Percentiles rank a stretch among this genome's conserved stretches.
These are phyloP conservation scores for Microctenopoma lineatum DNA, from an alignment of 2,797 vertebrate species.

Conservation along the genomic window DNA sequence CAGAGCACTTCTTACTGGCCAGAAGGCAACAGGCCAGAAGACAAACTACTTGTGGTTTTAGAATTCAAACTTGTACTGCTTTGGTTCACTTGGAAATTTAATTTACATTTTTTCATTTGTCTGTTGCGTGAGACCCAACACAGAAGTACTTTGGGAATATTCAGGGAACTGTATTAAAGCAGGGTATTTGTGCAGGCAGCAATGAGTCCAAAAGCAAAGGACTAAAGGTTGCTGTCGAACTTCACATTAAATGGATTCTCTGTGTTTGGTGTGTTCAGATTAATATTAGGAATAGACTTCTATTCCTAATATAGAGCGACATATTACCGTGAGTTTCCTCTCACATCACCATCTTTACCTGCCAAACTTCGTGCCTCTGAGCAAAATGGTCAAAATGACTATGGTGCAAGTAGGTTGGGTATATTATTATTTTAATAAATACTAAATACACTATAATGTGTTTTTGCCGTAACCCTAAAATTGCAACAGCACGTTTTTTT, in stretches of 20 bases:
- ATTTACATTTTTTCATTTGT: neutral
- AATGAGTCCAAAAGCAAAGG: too few relatives aligned
- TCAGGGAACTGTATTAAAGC: neutral
- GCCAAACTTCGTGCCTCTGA: neutral
- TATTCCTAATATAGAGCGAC: too few relatives aligned
- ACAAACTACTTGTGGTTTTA: neutral
- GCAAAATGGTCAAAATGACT: neutral
- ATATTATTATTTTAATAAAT: neutral
- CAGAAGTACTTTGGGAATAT: neutral
- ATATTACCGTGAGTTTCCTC: neutral
- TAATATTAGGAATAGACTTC: too few relatives aligned
- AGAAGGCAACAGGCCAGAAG: constrained; percentile 3
- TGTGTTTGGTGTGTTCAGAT: too few relatives aligned
- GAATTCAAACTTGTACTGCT: neutral
- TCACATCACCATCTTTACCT: constrained; percentile 15
- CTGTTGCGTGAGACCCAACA: neutral
- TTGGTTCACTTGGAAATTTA: neutral
- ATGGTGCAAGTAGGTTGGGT: neutral
- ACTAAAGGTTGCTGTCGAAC: neutral
- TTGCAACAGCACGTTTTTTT: neutral
- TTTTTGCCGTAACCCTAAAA: too few relatives aligned
- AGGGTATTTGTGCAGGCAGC: too few relatives aligned
- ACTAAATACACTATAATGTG: too few relatives aligned
- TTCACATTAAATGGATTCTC: neutral
- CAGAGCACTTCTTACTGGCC: constrained; percentile 1